Evolutionary conservation across 1,140 invertebrate genomes (phyloP), one percentile per base, ranked within the genome.

Genomic region (Acyrthosiphon pisum): DNA sequence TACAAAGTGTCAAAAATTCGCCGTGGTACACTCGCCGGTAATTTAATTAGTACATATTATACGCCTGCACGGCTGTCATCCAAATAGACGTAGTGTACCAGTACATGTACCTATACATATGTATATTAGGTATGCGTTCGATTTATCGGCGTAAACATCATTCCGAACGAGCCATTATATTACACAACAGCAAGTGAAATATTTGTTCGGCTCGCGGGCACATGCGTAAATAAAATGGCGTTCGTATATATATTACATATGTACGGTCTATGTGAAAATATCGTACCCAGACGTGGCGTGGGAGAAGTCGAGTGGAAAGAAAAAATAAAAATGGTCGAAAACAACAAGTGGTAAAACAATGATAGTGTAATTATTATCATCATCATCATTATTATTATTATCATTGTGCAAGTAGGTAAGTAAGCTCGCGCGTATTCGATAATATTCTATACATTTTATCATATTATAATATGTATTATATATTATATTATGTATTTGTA

Each of bases 141-240:
- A 83, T 86, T 86, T 86, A 46, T 86, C 41, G 44, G 46, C 23
- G 46, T 7, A 48, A 48, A 87, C 86, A 48, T 87, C 46, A 30
- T 87, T 35, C 44, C 86, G 14, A 50, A 87, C 30, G 46, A 87
- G 20, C 46, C 46, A 48, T 48, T 86, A 86, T n/a, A 35, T n/a
- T 35, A 76, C 14, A n/a, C 11, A n/a, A 18, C 60, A 37, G 9
- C 41, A 87, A 50, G 46, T 48, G 44, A 87, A 87, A 87, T 87
- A 46, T 87, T 87, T 87, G 30, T 48, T 87, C 26, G 44, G 30
- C 86, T 87, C 30, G 46, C 86, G 44, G 86, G 86, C 86, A 87
- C 86, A 87, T 87, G 86, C 86, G 86, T 87, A 87, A 87, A 87
- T 87, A 87, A 87, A 48, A 87, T 87, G 44, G 86, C 30, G 46